phyloP scores from a whole-genome alignment of 2,888 invertebrate genomes.

The Dryadula phaetusa region DNA sequence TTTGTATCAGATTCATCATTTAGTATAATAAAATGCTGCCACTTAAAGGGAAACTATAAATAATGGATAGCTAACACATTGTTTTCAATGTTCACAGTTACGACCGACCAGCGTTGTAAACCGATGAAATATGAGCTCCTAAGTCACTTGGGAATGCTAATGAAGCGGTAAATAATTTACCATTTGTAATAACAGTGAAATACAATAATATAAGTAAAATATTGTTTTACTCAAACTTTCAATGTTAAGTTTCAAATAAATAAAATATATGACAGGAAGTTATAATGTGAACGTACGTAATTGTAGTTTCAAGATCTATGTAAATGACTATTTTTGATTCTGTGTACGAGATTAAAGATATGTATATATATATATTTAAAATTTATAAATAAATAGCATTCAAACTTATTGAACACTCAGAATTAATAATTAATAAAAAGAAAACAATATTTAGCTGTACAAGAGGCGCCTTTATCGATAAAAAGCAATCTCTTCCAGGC shows the following conservation, averaged over 20 bases:
- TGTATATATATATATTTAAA: too few species aligned
- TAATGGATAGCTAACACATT: constrained; percentile 25
- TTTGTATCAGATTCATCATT: neutral
- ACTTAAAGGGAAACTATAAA: constrained; percentile 19
- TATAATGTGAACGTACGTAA: neutral
- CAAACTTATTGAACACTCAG: too few species aligned
- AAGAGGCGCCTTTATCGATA: too few species aligned
- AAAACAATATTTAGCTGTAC: too few species aligned
- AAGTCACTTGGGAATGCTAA: constrained; percentile 44
- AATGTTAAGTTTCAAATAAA: constrained; percentile 17
- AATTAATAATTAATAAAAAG: too few species aligned
- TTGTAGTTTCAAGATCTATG: neutral
- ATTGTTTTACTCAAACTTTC: constrained; percentile 17
- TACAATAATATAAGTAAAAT: too few species aligned
- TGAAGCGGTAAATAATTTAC: constrained; percentile 45
- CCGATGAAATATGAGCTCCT: constrained; percentile 43
- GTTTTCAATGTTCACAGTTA: constrained; percentile 33
- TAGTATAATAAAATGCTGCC: constrained; percentile 16
- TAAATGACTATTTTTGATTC: neutral
- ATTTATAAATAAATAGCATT: too few species aligned
- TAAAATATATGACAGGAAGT: constrained; percentile 9
- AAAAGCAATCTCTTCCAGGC: too few species aligned
- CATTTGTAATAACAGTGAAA: constrained; percentile 24
- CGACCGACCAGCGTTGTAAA: constrained; percentile 36
- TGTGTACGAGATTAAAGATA: too few species aligned